phyloP scores from a whole-genome alignment of 2,113 vertebrate genomes.

The Tupaia chinensis region DNA sequence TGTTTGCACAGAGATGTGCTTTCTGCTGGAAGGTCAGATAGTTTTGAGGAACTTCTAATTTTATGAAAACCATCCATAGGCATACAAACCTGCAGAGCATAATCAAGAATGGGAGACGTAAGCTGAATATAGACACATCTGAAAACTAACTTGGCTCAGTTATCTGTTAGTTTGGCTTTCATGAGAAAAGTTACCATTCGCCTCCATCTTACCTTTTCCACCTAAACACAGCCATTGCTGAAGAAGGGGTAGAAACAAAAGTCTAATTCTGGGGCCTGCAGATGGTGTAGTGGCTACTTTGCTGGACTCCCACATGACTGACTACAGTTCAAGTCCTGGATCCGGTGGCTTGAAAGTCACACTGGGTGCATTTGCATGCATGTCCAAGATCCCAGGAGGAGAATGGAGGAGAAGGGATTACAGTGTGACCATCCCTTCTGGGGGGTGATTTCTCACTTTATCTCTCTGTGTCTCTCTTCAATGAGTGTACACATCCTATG shows the following conservation, averaged over 20 bases:
- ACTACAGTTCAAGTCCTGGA: too few relatives aligned
- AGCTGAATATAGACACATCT: neutral
- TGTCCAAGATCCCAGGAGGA: too few relatives aligned
- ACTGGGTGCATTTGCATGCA: too few relatives aligned
- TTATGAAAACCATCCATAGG: neutral
- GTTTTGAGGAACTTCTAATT: neutral
- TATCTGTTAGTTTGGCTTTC: neutral
- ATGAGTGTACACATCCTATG: too few relatives aligned
- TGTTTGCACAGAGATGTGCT: neutral
- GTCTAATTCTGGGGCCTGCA: neutral
- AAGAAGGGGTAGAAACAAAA: neutral
- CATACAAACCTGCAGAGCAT: neutral
- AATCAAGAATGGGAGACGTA: neutral
- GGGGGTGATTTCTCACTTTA: too few relatives aligned
- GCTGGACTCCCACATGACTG: neutral
- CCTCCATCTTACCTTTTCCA: neutral
- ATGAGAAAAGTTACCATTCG: neutral
- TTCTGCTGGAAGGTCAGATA: neutral
- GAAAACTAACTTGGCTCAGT: neutral
- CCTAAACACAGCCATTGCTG: neutral
- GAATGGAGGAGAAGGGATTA: too few relatives aligned
- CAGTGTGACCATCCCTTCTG: too few relatives aligned
- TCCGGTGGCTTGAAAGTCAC: too few relatives aligned
- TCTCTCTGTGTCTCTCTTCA: too few relatives aligned
- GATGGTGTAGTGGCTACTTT: neutral